Percentiles rank a stretch among this genome's conserved stretches.
Conservation (phyloP, 2,888 invertebrate species). For the Autographa pulchrina region DNA sequence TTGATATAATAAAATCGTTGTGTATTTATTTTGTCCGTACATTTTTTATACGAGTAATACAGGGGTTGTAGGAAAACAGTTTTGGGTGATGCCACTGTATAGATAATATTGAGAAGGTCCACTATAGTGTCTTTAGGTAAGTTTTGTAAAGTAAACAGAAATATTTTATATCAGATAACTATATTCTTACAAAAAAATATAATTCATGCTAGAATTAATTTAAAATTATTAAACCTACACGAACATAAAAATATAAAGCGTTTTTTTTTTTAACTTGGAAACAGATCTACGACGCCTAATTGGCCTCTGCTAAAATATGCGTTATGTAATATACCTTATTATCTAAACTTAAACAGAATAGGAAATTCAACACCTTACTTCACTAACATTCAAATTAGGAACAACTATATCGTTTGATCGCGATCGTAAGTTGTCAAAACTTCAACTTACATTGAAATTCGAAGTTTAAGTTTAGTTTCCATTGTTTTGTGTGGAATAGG, state of each 20-base stretch:
- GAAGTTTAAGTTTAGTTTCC: background rate
- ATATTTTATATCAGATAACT: no score
- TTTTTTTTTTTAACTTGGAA: no score
- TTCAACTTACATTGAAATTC: background rate
- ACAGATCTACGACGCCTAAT: no score
- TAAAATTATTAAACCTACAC: no score
- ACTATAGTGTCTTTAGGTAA: background rate
- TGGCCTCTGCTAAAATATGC: no score
- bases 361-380: background rate
- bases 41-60: constrained; percentile 45
- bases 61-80: constrained; percentile 41
- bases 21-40: constrained; percentile 45
- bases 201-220: no score
- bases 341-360: no score
- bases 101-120: constrained; percentile 26
- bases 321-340: no score
- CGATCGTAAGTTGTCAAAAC: background rate
- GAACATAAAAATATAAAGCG: no score
- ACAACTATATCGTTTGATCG: background rate
- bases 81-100: constrained; percentile 13
- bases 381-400: background rate
- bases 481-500: background rate
- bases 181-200: no score
- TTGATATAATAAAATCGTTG: constrained; percentile 32
- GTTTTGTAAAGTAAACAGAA: no score